Evolutionary conservation across 2,797 vertebrate species (phyloP).

Genomic region (Carduelis carduelis): DNA sequence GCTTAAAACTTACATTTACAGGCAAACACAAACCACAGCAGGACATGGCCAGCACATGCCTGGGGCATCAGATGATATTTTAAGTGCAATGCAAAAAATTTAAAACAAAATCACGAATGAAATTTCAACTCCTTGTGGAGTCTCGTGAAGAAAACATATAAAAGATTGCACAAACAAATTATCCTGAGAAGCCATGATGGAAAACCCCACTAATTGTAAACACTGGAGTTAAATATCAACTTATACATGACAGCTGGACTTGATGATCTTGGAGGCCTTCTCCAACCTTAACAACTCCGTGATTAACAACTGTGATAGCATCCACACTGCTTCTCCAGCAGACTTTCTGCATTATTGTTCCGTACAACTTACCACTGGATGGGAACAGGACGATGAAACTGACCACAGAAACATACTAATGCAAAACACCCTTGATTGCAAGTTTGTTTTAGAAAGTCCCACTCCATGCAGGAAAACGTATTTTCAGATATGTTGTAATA

Average conservation of each 20-base stretch:
- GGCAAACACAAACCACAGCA: background rate
- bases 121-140: background rate
- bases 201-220: background rate
- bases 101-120: background rate
- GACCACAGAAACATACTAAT: background rate
- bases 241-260: background rate
- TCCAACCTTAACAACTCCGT: background rate
- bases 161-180: background rate
- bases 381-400: background rate
- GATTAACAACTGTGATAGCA: background rate
- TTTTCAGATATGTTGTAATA: background rate
- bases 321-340: background rate
- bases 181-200: background rate
- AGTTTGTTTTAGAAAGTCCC: background rate
- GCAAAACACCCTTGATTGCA: fast-evolving
- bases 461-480: fast-evolving
- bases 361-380: background rate
- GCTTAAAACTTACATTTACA: background rate
- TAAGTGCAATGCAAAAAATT: background rate
- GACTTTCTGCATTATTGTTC: background rate
- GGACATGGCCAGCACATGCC: background rate
- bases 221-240: background rate
- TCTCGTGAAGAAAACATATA: background rate
- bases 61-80: background rate
- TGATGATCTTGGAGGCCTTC: background rate